Evolutionary conservation across 1,140 invertebrate species (phyloP), one percentile per base, ranked within the genome.

Genomic region (Ptiloglossa arizonensis): DNA sequence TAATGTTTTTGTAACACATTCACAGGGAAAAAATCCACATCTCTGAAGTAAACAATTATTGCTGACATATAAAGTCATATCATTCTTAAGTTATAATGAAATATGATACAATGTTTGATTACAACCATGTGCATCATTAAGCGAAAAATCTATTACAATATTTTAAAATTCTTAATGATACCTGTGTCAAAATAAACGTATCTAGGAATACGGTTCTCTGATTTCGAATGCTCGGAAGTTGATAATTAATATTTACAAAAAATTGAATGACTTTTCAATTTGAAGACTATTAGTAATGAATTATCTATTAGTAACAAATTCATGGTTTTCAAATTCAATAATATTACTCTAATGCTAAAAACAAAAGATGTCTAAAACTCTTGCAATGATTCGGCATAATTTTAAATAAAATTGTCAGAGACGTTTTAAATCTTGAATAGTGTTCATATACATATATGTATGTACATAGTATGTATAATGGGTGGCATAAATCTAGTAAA

Each of bases 1-100:
- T 73, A 71, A 64, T 19, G 72, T 79, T 83, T 54, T 83, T 80
- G 48, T 78, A 79, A 63, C 27, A 75, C 41, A 22, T 56, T 67
- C 62, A 32, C 24, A 41, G 46, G n/a, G 8, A 60, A 60, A 35
- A 22, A 32, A 41, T 11, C 68, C 22, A 50, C 50, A 57, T 68
- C n/a, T 41, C 44, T n/a, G 13, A 60, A 41, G n/a, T 48, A 29
- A 64, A 50, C 38, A 59, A 38, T 72, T 74, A 41, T 6, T 57
- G 46, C 8, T 66, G 27, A 44, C 17, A 59, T 41, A 78, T 41
- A 32, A 44, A 60, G 27, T 78, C 79, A 81, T 81, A 78, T 78
- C 74, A 41, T 68, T 66, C 32, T 46, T 19, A 59, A 57, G 46
- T 73, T 35, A 46, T 22, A 48, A 29, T 62, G 46, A 48, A 63